A percentile compares a stretch with the other conserved stretches of the same genome.
Evolutionary conservation across 2,888 invertebrate species (phyloP).

Genomic region (Cerceris rybyensis): DNA sequence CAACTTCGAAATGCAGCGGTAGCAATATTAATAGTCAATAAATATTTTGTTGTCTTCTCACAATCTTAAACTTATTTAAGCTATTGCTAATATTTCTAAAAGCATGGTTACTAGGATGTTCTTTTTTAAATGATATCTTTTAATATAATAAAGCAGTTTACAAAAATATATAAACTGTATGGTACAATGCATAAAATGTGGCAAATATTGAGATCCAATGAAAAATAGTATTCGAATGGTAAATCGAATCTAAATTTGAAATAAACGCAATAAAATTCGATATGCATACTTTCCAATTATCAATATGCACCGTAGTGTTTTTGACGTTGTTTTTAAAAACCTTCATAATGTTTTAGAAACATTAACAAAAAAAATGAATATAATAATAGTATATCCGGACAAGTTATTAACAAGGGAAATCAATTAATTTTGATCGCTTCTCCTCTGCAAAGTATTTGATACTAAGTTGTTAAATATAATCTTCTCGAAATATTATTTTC

Average conservation of each 20-base stretch:
- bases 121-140: conserved; percentile 6
- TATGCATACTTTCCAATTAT: conserved; percentile 8
- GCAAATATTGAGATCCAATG: no score
- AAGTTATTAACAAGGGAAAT: conserved; percentile 28
- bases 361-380: conserved; percentile 19
- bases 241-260: neutral
- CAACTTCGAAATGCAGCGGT: conserved; percentile 9
- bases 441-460: conserved; percentile 31
- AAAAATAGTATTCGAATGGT: no score
- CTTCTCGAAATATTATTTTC: conserved; percentile 55
- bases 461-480: conserved; percentile 49
- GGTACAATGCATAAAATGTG: neutral
- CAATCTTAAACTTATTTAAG: conserved; percentile 15
- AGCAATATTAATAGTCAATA: neutral
- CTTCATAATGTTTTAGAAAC: neutral
- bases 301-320: conserved; percentile 11
- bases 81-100: conserved; percentile 40
- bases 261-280: neutral
- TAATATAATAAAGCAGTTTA: neutral
- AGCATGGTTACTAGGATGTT: conserved; percentile 4
- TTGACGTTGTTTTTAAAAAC: conserved; percentile 16
- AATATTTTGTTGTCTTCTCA: conserved; percentile 16
- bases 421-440: conserved; percentile 30
- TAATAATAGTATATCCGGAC: conserved; percentile 8
- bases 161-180: conserved; percentile 1